A percentile compares a stretch with the other conserved stretches of the same genome.
Evolutionary conservation across 2,888 invertebrate species (phyloP).

Genomic region (Andrena flavipes): DNA sequence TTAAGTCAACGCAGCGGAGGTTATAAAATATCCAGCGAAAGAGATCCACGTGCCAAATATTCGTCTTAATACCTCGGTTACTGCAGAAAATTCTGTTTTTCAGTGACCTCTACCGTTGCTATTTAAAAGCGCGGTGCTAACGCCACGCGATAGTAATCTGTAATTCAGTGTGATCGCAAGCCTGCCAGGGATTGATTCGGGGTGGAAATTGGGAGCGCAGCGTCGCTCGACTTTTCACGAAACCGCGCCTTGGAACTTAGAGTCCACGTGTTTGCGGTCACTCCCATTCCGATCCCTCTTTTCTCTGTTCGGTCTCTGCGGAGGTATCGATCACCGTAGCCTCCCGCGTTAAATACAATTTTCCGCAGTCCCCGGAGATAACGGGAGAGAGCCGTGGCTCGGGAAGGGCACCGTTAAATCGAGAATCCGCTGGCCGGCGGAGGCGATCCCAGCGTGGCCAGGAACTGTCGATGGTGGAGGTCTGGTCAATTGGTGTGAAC

Average conservation of each 20-base stretch:
- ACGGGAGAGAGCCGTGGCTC: too few species aligned
- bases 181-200: background rate
- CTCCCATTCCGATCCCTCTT: background rate
- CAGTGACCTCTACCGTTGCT: too few species aligned
- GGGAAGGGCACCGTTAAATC: constrained; percentile 26
- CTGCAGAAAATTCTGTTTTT: too few species aligned
- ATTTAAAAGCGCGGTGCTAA: too few species aligned
- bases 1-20: background rate
- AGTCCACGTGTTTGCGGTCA: constrained; percentile 8
- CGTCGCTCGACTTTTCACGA: background rate
- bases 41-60: too few species aligned
- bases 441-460: constrained; percentile 21
- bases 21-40: too few species aligned
- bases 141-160: too few species aligned
- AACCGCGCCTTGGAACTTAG: background rate
- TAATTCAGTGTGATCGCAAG: too few species aligned
- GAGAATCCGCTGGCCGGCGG: constrained; percentile 12
- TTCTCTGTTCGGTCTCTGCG: background rate
- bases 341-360: constrained; percentile 41
- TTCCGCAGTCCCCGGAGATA: constrained; percentile 27
- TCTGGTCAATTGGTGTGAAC: constrained; percentile 64
- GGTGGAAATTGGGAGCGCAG: background rate
- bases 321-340: constrained; percentile 33
- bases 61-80: too few species aligned
- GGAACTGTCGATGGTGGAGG: constrained; percentile 19